A percentile compares a stretch with the other conserved stretches of the same genome.
These are phyloP conservation scores for Glareola pratincola DNA, from an alignment of 2,113 vertebrate genomes.

Conservation along the genomic window DNA sequence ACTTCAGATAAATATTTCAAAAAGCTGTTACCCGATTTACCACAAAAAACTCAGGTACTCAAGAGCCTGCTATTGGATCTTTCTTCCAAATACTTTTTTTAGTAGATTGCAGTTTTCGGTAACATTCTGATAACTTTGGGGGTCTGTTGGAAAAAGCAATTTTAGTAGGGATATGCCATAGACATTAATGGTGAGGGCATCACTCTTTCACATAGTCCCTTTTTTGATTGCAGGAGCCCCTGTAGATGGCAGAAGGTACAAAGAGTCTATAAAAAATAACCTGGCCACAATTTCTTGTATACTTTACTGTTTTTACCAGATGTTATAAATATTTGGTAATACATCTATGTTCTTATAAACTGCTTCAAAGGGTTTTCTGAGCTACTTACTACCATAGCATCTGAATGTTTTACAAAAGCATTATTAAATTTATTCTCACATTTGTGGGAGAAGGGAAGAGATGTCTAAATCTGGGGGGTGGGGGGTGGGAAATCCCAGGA, in stretches of 20 bases:
- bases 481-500: neutral
- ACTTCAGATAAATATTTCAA: neutral
- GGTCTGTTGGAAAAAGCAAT: neutral
- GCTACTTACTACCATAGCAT: neutral
- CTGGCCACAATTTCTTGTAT: neutral
- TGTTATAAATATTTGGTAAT: neutral
- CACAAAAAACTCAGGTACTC: neutral
- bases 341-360: neutral
- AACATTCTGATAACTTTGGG: neutral
- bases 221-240: neutral
- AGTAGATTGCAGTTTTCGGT: neutral
- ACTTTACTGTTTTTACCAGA: neutral
- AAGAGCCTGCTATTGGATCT: neutral
- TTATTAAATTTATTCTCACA: neutral
- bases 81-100: neutral
- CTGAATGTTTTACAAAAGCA: neutral
- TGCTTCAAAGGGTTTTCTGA: neutral
- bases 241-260: neutral
- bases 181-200: neutral
- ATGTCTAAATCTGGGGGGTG: neutral
- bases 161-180: neutral
- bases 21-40: neutral
- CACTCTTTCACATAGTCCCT: neutral
- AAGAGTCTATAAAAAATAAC: neutral
- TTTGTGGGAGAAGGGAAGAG: neutral